Evolutionary conservation across 2,797 vertebrate species (phyloP), one percentile per base, ranked within the genome.

Genomic region (Spinibarbus caldwelli): DNA sequence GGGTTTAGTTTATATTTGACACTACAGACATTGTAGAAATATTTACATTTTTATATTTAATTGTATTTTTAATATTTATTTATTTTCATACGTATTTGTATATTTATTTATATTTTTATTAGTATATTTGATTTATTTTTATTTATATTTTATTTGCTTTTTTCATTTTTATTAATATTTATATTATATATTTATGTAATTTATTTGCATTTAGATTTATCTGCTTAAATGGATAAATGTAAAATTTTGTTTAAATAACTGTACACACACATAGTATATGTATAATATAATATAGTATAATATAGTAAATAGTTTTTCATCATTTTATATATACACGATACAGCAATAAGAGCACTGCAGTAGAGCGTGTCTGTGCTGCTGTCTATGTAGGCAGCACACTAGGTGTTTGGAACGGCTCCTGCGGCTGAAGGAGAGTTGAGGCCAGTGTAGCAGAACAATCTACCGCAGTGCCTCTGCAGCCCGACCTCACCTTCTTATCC

Each of bases 381-480:
- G 26, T 52, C 45, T 71, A 49, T 15, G 19, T 68, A 80, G 41
- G 43, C 29, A 54, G 31, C 64, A 49, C 43, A 49, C 43, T 31
- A 11, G 17, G 71, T 49, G 71, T 34, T 38, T 19, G 29, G 6
- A 66, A 36, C 1, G 11, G 29, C 67, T 75, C 67, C 29, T 78
- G 86, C 71, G 67, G 34, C 68, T 45, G 75, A 82, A 54, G 38
- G 77, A 68, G 86, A 84, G n/a, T 83, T 29, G 62, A 79, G 83
- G 70, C 72, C n/a, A 82, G 75, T 86, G 82, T 87, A 86, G 73
- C 82, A 80, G 75, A 90, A 85, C 86, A 86, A 87, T 90, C 84
- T 90, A 86, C 89, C 83, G 87, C 87, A 90, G 89, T 88, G 59
- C 62, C 72, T 31, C 85, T 89, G 83, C 85, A 89, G 87, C 78